These are phyloP conservation scores for Malurus alboscapulatus DNA, from an alignment of 2,113 vertebrate species.

Conservation along the genomic window DNA sequence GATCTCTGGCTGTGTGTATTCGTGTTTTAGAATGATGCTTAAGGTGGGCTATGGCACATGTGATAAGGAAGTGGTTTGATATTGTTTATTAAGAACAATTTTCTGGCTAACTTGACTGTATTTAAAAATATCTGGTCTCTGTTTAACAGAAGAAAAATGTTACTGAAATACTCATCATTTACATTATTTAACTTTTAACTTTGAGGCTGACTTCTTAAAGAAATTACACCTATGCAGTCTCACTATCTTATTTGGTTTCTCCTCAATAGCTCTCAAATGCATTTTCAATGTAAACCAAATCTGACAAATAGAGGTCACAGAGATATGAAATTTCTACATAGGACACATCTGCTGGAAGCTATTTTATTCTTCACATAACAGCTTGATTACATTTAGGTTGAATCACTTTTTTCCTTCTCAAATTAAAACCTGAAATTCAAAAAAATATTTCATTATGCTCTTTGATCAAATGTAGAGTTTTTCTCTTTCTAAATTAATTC, in stretches of 20 bases:
- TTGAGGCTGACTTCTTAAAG: background rate
- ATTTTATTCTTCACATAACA: conserved; percentile 48
- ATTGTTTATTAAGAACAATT: conserved; percentile 14
- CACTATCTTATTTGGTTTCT: background rate
- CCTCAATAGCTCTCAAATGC: background rate
- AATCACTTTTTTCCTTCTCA: conserved; percentile 17
- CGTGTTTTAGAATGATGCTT: background rate
- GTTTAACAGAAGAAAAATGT: background rate
- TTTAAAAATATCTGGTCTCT: background rate
- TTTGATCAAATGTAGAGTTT: conserved; percentile 44
- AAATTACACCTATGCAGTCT: background rate
- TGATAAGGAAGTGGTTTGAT: conserved; percentile 26
- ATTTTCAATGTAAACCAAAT: background rate
- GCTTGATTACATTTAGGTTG: conserved; percentile 60
- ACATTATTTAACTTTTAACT: background rate
- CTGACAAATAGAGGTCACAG: conserved; percentile 1
- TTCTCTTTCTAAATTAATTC: conserved; percentile 32
- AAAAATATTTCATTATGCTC: background rate
- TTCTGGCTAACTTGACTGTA: background rate
- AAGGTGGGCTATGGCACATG: background rate
- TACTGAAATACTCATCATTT: background rate
- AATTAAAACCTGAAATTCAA: conserved; percentile 56
- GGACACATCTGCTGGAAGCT: conserved; percentile 31
- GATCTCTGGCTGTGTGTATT: background rate
- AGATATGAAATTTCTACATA: background rate